These are phyloP conservation scores for Semotilus atromaculatus DNA, from an alignment of 2,797 vertebrate species.

Conservation along the genomic window DNA sequence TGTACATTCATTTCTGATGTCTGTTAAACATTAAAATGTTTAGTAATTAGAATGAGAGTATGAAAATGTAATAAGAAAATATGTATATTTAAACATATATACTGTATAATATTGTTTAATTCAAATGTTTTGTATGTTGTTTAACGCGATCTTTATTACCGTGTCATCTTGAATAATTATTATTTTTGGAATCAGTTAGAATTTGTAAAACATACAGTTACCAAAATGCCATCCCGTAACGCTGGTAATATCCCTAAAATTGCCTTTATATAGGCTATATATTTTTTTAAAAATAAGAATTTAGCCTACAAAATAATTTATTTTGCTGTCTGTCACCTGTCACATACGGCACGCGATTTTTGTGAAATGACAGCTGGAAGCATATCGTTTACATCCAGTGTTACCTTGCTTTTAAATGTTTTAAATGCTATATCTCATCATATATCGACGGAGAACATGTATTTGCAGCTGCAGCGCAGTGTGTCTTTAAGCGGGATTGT, in stretches of 20 bases:
- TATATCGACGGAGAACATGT: not conserved
- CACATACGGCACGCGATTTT: not conserved
- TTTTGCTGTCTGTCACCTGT: not conserved
- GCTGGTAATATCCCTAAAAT: not conserved
- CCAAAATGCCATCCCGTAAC: not conserved
- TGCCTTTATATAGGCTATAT: too few relatives aligned
- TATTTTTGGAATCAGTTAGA: not conserved
- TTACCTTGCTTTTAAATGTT: too few relatives aligned
- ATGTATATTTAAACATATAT: not conserved
- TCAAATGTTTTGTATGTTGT: too few relatives aligned
- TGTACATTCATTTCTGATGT: too few relatives aligned
- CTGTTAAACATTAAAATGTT: not conserved
- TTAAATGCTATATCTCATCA: not conserved
- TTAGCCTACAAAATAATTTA: too few relatives aligned
- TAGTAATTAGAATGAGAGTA: not conserved
- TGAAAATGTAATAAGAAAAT: not conserved
- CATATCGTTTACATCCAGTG: too few relatives aligned
- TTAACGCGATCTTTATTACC: too few relatives aligned
- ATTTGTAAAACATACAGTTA: not conserved
- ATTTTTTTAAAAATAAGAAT: too few relatives aligned
- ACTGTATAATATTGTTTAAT: too few relatives aligned
- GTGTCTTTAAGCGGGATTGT: constrained; percentile 74
- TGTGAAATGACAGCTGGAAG: not conserved
- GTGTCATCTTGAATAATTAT: not conserved
- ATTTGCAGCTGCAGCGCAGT: constrained; percentile 39